These are phyloP conservation scores for Platerodrilus igneus DNA, from an alignment of 2,888 invertebrate species.

Conservation along the genomic window DNA sequence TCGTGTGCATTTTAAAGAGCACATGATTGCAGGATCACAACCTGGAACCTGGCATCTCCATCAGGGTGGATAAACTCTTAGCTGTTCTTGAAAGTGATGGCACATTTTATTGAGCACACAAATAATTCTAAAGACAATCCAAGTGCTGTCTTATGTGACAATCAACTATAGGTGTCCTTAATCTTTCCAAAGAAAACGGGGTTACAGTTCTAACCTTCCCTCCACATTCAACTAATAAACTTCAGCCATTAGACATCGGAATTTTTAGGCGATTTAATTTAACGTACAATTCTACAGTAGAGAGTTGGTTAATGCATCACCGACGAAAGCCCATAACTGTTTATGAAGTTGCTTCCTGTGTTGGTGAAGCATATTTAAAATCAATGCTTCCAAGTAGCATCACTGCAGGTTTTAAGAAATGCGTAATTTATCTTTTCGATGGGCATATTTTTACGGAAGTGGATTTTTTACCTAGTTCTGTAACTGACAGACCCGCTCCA, in stretches of 20 bases:
- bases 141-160: conserved; percentile 35
- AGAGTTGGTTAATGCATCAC: conserved; percentile 40
- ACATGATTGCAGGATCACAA: conserved; percentile 38
- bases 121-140: conserved; percentile 32
- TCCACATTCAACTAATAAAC: conserved; percentile 41
- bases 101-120: conserved; percentile 38
- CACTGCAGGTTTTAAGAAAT: conserved; percentile 20
- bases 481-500: conserved; percentile 22
- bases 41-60: conserved; percentile 37
- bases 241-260: conserved; percentile 40
- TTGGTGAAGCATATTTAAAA: conserved; percentile 21
- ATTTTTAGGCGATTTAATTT: conserved; percentile 39
- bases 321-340: conserved; percentile 43
- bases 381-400: conserved; percentile 25
- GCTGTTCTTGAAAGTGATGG: conserved; percentile 36
- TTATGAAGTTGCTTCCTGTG: conserved; percentile 37
- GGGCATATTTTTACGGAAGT: conserved; percentile 23
- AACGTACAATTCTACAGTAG: conserved; percentile 34
- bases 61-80: conserved; percentile 41
- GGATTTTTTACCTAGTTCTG: conserved; percentile 21
- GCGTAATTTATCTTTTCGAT: conserved; percentile 27
- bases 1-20: conserved; percentile 33
- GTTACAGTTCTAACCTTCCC: conserved; percentile 43
- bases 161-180: conserved; percentile 30
- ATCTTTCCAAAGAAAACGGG: conserved; percentile 39